phyloP scores from a whole-genome alignment of 2,113 vertebrate species.

The Ciconia maguari region DNA sequence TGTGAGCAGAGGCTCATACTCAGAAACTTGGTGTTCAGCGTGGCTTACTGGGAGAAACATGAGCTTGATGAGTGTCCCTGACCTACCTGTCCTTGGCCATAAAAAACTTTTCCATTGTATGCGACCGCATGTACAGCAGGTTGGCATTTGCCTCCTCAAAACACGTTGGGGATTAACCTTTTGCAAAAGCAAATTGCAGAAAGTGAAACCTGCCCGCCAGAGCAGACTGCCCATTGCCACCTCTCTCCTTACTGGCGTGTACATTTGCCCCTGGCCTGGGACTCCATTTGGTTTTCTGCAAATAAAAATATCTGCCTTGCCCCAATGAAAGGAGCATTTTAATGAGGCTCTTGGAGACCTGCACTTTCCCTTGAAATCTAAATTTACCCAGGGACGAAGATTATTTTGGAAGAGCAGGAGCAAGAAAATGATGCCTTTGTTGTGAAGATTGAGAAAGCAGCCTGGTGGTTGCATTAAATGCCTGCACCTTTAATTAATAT shows the following conservation, averaged over 20 bases:
- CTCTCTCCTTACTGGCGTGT: not conserved
- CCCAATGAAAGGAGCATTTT: not conserved
- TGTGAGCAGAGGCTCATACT: not conserved
- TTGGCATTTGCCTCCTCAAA: not conserved
- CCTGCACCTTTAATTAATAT: not conserved
- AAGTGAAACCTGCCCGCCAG: not conserved
- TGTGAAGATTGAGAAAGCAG: not conserved
- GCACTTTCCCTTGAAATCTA: not conserved
- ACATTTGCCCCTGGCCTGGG: not conserved
- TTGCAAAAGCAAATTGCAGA: not conserved
- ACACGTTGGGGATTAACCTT: not conserved
- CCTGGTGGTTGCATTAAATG: not conserved
- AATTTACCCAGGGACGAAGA: not conserved
- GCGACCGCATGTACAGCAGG: not conserved
- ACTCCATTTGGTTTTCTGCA: not conserved
- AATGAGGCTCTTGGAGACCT: not conserved
- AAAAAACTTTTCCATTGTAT: not conserved
- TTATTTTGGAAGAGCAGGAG: not conserved
- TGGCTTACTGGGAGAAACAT: not conserved
- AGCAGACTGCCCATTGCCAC: not conserved
- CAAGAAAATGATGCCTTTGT: constrained; percentile 33
- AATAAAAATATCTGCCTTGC: not conserved
- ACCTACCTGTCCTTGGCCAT: not conserved
- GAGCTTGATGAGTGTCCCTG: not conserved
- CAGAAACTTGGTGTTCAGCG: not conserved